Percentiles rank a stretch among this genome's conserved stretches.
phyloP scores from a whole-genome alignment of 2,113 vertebrate genomes.

The Semnornis frantzii region DNA sequence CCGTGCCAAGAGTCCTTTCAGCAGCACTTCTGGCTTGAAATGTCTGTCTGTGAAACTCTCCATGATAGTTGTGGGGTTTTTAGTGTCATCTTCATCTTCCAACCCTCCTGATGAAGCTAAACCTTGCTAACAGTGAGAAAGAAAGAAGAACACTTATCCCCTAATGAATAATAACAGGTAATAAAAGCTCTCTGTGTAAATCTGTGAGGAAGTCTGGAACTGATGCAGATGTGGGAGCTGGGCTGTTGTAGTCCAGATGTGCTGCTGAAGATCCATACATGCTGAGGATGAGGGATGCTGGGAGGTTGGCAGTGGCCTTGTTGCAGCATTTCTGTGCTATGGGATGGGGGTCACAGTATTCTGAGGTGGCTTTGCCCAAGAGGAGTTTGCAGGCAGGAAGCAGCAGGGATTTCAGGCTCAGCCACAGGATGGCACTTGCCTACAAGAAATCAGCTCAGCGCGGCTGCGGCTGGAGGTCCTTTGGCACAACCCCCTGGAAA shows the following conservation, averaged over 20 bases:
- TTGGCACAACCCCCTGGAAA: neutral
- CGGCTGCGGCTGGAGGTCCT: neutral
- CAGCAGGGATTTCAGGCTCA: neutral
- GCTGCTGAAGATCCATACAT: rapidly evolving
- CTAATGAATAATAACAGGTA: neutral
- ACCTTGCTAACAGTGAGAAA: neutral
- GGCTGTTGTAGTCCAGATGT: neutral
- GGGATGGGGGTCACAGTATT: neutral
- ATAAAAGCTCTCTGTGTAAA: neutral
- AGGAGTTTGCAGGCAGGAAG: neutral
- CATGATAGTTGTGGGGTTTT: neutral
- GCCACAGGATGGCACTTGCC: slow-evolving; percentile 70
- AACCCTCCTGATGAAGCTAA: neutral
- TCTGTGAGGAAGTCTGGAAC: neutral
- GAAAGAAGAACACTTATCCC: neutral
- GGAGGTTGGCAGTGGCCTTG: neutral
- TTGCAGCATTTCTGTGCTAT: rapidly evolving
- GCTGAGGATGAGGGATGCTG: neutral
- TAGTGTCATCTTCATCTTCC: neutral
- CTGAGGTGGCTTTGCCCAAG: neutral
- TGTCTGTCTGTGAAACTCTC: neutral
- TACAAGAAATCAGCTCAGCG: neutral
- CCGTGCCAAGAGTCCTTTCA: rapidly evolving
- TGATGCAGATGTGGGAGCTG: neutral
- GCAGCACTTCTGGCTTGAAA: neutral